phyloP scores from a whole-genome alignment of 2,797 vertebrate genomes.

The Echiichthys vipera region DNA sequence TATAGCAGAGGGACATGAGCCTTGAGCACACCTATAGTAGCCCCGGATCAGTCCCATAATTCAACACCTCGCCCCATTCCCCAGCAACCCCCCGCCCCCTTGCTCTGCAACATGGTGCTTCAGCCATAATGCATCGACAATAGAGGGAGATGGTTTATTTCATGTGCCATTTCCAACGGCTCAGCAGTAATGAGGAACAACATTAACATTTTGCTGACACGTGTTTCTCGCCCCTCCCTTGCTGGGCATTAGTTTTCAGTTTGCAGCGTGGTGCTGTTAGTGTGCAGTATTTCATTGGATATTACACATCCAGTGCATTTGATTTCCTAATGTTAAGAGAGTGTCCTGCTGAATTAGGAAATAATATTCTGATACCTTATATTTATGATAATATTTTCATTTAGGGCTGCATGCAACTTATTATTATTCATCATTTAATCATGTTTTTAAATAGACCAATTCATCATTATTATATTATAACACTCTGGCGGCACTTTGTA shows the following conservation, averaged over 20 bases:
- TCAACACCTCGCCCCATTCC: conserved; percentile 44
- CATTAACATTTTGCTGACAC: conserved; percentile 85
- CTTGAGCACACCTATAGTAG: conserved; percentile 62
- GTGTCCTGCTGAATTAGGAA: not conserved
- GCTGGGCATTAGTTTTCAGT: conserved; percentile 36
- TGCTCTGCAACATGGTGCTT: conserved; percentile 30
- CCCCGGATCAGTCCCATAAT: conserved; percentile 59
- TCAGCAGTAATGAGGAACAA: conserved; percentile 73
- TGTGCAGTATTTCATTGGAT: conserved; percentile 31
- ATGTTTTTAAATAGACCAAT: too few relatives aligned
- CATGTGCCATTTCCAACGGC: conserved; percentile 69
- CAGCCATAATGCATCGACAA: conserved; percentile 53
- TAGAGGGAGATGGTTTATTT: conserved; percentile 71
- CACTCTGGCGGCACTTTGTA: not conserved
- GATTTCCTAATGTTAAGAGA: conserved; percentile 34
- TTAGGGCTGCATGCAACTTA: too few relatives aligned
- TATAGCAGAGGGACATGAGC: conserved; percentile 58
- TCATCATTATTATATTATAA: not conserved
- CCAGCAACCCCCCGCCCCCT: not conserved
- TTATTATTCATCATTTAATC: too few relatives aligned
- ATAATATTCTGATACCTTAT: not conserved
- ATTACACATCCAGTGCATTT: conserved; percentile 27
- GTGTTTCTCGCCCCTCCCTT: conserved; percentile 43
- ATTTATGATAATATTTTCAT: not conserved
- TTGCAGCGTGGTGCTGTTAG: conserved; percentile 25